phyloP scores from a whole-genome alignment of 2,113 vertebrate genomes.

The Gobius niger region DNA sequence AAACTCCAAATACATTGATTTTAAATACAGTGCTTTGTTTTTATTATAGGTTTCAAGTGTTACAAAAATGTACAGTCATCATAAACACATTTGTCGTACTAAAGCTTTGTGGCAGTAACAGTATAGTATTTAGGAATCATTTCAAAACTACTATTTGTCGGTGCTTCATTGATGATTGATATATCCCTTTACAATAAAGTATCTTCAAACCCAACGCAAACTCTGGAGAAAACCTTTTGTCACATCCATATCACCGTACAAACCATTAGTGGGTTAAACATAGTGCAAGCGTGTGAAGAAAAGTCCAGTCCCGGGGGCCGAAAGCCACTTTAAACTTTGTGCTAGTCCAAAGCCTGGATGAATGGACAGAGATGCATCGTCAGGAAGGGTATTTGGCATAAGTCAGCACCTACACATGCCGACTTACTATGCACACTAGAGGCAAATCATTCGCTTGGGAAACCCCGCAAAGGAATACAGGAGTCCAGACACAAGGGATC shows the following conservation, averaged over 20 bases:
- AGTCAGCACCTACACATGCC: background rate
- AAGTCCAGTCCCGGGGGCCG: background rate
- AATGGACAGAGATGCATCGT: background rate
- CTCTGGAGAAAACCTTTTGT: slow-evolving; percentile 25
- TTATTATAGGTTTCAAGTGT: slow-evolving; percentile 75
- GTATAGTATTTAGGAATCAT: slow-evolving; percentile 45
- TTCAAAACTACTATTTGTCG: slow-evolving; percentile 31
- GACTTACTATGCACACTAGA: background rate
- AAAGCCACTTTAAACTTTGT: background rate
- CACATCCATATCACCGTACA: slow-evolving; percentile 20
- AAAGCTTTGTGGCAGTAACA: slow-evolving; percentile 44
- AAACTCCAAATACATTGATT: slow-evolving; percentile 19
- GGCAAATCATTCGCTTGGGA: background rate
- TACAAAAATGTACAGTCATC: slow-evolving; percentile 77
- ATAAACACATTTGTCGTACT: slow-evolving; percentile 63
- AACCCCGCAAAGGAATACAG: background rate
- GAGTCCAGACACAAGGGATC: background rate
- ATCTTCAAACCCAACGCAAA: slow-evolving; percentile 22
- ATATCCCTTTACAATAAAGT: slow-evolving; percentile 28
- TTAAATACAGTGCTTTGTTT: slow-evolving; percentile 59
- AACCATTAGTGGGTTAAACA: slow-evolving; percentile 11
- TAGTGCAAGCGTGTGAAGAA: slow-evolving; percentile 37
- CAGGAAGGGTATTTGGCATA: background rate
- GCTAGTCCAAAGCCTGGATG: background rate
- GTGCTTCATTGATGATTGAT: slow-evolving; percentile 22